These are phyloP conservation scores for Tragelaphus eurycerus DNA, from an alignment of 2,797 vertebrate species.

Conservation along the genomic window DNA sequence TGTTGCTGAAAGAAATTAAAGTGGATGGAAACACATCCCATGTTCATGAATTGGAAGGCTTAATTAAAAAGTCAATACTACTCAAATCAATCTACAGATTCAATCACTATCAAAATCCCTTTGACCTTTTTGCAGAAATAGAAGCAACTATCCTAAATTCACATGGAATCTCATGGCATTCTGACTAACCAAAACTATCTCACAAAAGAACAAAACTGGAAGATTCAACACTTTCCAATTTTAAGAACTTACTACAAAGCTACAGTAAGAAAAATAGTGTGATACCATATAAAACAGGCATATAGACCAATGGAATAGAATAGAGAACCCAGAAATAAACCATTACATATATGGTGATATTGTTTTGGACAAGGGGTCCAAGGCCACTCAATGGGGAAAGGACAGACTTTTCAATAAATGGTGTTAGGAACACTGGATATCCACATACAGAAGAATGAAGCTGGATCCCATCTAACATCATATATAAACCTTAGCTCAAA, in stretches of 20 bases:
- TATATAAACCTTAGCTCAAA: not conserved
- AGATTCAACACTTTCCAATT: not conserved
- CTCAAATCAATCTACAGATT: not conserved
- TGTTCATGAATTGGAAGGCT: not conserved
- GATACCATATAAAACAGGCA: not conserved
- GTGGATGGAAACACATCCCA: not conserved
- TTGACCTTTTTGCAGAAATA: not conserved
- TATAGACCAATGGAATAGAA: not conserved
- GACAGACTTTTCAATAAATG: not conserved
- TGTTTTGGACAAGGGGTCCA: not conserved
- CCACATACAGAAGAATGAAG: not conserved
- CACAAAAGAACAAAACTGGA: not conserved
- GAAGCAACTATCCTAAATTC: not conserved
- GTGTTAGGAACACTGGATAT: not conserved
- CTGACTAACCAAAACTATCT: not conserved
- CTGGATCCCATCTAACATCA: not conserved
- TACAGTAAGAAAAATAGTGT: not conserved
- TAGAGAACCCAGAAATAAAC: not conserved
- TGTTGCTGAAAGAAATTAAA: not conserved
- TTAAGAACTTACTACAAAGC: not conserved
- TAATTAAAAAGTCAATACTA: not conserved
- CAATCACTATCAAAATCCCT: not conserved
- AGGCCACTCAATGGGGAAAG: not conserved
- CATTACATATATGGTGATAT: not conserved
- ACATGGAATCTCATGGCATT: not conserved